These are phyloP conservation scores for Pandion haliaetus DNA, from an alignment of 2,113 vertebrate species.

Conservation along the genomic window DNA sequence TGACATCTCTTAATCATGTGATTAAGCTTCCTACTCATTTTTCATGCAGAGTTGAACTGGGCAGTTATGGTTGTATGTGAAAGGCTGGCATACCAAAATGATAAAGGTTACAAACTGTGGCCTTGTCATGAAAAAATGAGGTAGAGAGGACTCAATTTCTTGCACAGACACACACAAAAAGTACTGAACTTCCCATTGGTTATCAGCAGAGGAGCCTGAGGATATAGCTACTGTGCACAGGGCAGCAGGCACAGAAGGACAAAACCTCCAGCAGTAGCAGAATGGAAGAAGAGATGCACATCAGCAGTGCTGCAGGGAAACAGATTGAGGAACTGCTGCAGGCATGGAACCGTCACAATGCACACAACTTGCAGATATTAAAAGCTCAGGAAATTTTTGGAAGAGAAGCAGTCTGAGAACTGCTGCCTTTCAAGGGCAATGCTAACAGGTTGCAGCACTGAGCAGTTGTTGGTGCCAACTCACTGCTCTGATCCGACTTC, in stretches of 20 bases:
- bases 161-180: neutral
- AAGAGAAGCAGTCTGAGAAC: neutral
- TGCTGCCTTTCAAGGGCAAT: neutral
- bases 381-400: neutral
- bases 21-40: neutral
- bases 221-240: neutral
- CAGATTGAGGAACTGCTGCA: neutral
- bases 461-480: neutral
- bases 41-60: neutral
- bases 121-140: neutral
- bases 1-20: neutral
- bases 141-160: neutral
- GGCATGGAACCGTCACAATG: fast-evolving
- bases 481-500: neutral
- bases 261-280: neutral
- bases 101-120: neutral
- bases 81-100: neutral
- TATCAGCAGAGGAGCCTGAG: neutral
- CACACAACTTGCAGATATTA: neutral
- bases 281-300: neutral
- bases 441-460: neutral
- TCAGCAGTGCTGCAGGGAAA: neutral
- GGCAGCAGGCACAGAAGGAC: neutral
- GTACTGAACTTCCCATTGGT: neutral
- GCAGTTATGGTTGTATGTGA: neutral